Conservation (phyloP, 2,797 vertebrate genomes). For the Sus cebifrons region DNA sequence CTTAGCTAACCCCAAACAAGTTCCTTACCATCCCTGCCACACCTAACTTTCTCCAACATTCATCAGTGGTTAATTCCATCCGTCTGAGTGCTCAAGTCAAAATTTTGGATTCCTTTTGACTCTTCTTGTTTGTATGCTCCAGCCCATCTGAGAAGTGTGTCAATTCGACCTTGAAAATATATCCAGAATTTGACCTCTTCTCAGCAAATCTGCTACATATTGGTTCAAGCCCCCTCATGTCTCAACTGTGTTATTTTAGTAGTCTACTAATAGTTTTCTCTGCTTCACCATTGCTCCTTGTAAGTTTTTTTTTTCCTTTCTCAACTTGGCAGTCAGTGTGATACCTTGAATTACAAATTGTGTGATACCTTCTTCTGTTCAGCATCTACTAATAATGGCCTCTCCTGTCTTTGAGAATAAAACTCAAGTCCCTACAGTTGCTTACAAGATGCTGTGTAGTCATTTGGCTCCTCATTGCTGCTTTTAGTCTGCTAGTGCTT, state of each 20-base stretch:
- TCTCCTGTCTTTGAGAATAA: background rate
- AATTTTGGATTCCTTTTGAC: background rate
- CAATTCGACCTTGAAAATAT: background rate
- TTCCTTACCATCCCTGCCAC: background rate
- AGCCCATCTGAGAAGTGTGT: background rate
- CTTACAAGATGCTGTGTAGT: background rate
- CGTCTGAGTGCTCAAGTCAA: background rate
- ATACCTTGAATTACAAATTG: background rate
- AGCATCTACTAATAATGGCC: background rate
- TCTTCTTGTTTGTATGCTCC: background rate
- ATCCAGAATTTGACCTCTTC: background rate
- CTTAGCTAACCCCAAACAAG: background rate
- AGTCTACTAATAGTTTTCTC: background rate
- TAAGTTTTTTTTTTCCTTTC: background rate
- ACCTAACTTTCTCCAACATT: background rate
- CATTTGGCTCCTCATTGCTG: background rate
- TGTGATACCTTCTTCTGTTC: background rate
- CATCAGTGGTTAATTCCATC: background rate
- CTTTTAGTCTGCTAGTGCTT: background rate
- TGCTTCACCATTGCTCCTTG: background rate
- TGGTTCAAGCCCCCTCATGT: background rate
- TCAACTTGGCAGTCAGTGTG: background rate
- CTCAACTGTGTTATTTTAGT: background rate
- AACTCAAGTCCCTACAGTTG: background rate
- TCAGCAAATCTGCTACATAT: background rate